Conservation (phyloP, 1,140 invertebrate genomes). For the Drosophila navojoa region DNA sequence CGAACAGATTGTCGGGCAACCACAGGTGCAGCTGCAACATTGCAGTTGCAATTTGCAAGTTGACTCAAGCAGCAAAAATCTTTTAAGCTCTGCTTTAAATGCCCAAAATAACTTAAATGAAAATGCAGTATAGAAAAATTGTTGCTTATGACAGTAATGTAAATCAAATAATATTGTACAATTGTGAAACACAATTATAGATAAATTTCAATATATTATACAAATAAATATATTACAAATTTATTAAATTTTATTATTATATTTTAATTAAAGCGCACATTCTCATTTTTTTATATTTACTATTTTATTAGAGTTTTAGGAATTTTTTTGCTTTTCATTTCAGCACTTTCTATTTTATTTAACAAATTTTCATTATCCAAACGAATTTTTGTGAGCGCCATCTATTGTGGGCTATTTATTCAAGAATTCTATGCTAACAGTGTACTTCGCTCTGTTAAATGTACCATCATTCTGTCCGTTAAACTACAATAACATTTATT, state of each 20-base stretch:
- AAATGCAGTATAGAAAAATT: too few species aligned
- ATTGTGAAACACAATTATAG: too few species aligned
- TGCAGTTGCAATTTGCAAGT: slow-evolving; percentile 8
- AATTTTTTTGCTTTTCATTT: too few species aligned
- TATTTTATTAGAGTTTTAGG: too few species aligned
- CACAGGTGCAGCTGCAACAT: slow-evolving; percentile 10
- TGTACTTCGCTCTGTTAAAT: not conserved
- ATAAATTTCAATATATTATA: too few species aligned
- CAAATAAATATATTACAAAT: too few species aligned
- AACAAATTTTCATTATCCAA: too few species aligned
- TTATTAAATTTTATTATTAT: too few species aligned
- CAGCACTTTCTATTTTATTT: too few species aligned
- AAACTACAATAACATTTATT: not conserved
- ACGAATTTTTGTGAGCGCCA: slow-evolving; percentile 4
- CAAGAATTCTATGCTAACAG: not conserved
- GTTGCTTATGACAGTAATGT: too few species aligned
- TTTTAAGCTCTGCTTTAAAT: not conserved
- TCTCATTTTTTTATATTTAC: not conserved
- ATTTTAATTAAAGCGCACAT: too few species aligned
- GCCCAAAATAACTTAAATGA: not conserved
- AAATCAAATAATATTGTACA: too few species aligned
- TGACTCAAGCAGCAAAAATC: not conserved
- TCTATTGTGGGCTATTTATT: slow-evolving; percentile 6
- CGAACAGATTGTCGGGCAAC: slow-evolving; percentile 35
- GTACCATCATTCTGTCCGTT: not conserved